Conservation (phyloP, 2,888 invertebrate species). For the Agapostemon virescens region DNA sequence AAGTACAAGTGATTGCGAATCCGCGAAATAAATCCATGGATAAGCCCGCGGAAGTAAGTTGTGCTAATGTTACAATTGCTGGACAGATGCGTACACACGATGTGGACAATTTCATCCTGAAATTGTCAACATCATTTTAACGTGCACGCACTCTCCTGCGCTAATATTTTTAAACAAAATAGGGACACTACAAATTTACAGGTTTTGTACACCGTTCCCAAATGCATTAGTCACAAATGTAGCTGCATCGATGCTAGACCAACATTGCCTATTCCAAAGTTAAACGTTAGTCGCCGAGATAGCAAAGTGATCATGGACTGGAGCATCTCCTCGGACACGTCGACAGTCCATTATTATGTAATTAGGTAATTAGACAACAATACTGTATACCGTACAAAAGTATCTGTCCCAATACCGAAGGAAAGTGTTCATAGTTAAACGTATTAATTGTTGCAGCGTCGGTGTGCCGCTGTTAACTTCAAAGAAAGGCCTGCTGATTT, state of each 20-base stretch:
- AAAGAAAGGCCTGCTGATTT: slow-evolving; percentile 71
- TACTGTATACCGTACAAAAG: not conserved
- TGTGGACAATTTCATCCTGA: not conserved
- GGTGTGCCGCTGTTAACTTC: slow-evolving; percentile 72
- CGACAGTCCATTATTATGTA: slow-evolving; percentile 61
- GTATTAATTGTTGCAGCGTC: slow-evolving; percentile 60
- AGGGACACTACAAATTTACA: too few relatives aligned
- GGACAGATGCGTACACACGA: too few relatives aligned
- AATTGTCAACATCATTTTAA: not conserved
- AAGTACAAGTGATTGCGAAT: slow-evolving; percentile 73
- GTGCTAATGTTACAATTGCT: too few relatives aligned
- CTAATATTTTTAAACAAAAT: too few relatives aligned
- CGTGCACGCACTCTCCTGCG: not conserved
- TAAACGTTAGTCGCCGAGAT: slow-evolving; percentile 54
- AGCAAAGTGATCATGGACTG: slow-evolving; percentile 66
- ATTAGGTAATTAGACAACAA: slow-evolving; percentile 62
- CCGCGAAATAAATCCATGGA: slow-evolving; percentile 65
- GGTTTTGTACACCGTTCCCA: slow-evolving; percentile 72
- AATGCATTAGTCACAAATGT: slow-evolving; percentile 72
- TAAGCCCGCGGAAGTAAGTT: slow-evolving; percentile 51
- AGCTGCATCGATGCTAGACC: slow-evolving; percentile 63
- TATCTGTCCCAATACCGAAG: not conserved
- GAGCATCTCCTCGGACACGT: slow-evolving; percentile 53
- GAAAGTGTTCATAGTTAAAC: not conserved
- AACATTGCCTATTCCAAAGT: slow-evolving; percentile 66